Percentiles rank a stretch among this genome's conserved stretches.
Evolutionary conservation across 2,113 vertebrate species (phyloP).

Genomic region (Puffinus mauretanicus): DNA sequence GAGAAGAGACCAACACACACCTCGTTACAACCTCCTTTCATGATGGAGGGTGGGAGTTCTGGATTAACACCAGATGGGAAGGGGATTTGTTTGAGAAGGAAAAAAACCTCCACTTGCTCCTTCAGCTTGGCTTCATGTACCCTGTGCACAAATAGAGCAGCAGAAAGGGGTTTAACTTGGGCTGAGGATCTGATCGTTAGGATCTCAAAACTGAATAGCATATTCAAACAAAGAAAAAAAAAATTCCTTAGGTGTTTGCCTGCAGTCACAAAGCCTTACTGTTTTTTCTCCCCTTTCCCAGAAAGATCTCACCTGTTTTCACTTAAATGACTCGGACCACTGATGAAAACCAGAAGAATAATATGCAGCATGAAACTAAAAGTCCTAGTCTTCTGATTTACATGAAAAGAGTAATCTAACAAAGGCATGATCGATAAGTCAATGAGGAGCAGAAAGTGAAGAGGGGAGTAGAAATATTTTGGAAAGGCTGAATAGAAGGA

Average conservation of each 20-base stretch:
- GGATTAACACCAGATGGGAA: not conserved
- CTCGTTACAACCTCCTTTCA: too few relatives aligned
- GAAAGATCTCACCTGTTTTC: not conserved
- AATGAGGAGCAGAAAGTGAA: not conserved
- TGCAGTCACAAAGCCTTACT: not conserved
- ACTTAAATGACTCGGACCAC: not conserved
- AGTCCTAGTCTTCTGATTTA: not conserved
- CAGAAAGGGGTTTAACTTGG: not conserved
- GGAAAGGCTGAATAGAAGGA: slow-evolving; percentile 3
- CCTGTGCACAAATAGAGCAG: not conserved
- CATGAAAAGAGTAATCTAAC: not conserved
- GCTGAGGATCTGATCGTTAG: not conserved
- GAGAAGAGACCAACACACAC: too few relatives aligned
- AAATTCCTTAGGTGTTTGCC: not conserved
- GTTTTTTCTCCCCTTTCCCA: not conserved
- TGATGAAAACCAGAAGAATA: not conserved
- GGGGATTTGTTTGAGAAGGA: not conserved
- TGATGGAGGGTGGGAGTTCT: not conserved
- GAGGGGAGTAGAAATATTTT: not conserved
- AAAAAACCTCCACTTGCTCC: not conserved
- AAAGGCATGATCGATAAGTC: not conserved
- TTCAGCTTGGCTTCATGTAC: not conserved
- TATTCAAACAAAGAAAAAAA: not conserved
- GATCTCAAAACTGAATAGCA: not conserved
- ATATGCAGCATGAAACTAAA: not conserved